Evolutionary conservation across 2,113 vertebrate species (phyloP), one percentile per base, ranked within the genome.

Genomic region (Columbina picui): DNA sequence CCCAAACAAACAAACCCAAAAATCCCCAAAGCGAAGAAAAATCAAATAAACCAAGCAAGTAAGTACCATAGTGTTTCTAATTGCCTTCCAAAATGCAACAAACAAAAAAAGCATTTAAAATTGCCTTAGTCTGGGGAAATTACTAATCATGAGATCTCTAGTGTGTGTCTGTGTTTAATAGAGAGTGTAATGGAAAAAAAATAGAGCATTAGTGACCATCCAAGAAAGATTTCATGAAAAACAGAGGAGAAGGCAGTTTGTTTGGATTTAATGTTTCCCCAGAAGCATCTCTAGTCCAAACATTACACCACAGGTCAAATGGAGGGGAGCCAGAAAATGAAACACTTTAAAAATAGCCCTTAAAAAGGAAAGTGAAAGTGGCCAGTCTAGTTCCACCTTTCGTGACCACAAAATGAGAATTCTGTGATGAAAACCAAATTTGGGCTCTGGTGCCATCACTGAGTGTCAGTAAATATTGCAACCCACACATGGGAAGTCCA

Each of bases 321-420:
- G 85, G 79, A 94, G 94, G 88, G 92, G 59, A 96, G 76, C 92
- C 93, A 96, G 85, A 67, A 93, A 92, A 32, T 64, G 52, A 92
- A 94, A 86, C 19, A 45, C 75, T 88, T 92, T 78, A 52, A 88
- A 96, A 97, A 96, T 92, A 96, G 87, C 80, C 71, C 77, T 93
- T 77, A 74, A 92, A 95, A 96, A 88, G 68, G 88, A 96, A 97
- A 97, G 95, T 96, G 95, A 96, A 96, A 97, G 93, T 93, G 60
- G 26, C 27, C 52, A 27, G 43, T 60, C 47, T 56, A 56, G 39
- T 77, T 92, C 47, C 7, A 81, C 19, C n/a, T 65, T 90, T 81
- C 7, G 5, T 41, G 38, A 88, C 9, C 43, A 70, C 6, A 36
- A 81, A 92, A 86, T 34, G 15, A 27, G 90, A 74, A 85, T 43